Percentiles rank a stretch among this genome's conserved stretches.
Evolutionary conservation across 2,797 vertebrate species (phyloP).

Genomic region (Lophotriccus pileatus): DNA sequence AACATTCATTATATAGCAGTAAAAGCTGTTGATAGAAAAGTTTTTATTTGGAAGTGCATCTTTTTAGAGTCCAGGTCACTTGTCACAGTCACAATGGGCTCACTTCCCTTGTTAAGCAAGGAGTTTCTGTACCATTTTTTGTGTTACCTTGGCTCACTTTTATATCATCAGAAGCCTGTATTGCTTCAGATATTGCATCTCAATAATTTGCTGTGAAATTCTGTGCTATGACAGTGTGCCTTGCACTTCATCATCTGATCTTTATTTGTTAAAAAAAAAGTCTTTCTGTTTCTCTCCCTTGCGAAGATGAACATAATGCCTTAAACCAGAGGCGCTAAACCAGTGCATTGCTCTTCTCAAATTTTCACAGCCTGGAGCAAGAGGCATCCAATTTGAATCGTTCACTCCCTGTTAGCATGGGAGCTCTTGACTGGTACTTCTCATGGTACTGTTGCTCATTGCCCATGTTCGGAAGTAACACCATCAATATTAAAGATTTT

Average conservation of each 20-base stretch:
- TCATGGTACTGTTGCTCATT: background rate
- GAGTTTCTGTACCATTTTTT: background rate
- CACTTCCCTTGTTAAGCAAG: background rate
- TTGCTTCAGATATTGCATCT: background rate
- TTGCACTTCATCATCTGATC: background rate
- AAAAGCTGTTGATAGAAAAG: background rate
- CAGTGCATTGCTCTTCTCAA: background rate
- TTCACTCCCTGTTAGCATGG: background rate
- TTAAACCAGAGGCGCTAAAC: conserved; percentile 8
- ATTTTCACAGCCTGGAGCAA: conserved; percentile 24
- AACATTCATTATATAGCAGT: background rate
- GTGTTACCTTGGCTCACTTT: background rate
- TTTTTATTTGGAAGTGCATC: background rate
- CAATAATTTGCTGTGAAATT: background rate
- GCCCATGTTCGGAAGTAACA: background rate
- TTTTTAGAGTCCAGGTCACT: background rate
- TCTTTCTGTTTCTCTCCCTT: background rate
- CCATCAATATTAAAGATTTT: background rate
- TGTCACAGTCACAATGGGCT: background rate
- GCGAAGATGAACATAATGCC: background rate
- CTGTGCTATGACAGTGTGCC: background rate
- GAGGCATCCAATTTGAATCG: fast-evolving
- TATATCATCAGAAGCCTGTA: background rate
- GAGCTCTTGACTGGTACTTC: background rate
- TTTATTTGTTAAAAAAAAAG: background rate